Evolutionary conservation across 37 sponge, comb jelly and placozoan species (phyloP).

Genomic region (Lycopodina hypogea): DNA sequence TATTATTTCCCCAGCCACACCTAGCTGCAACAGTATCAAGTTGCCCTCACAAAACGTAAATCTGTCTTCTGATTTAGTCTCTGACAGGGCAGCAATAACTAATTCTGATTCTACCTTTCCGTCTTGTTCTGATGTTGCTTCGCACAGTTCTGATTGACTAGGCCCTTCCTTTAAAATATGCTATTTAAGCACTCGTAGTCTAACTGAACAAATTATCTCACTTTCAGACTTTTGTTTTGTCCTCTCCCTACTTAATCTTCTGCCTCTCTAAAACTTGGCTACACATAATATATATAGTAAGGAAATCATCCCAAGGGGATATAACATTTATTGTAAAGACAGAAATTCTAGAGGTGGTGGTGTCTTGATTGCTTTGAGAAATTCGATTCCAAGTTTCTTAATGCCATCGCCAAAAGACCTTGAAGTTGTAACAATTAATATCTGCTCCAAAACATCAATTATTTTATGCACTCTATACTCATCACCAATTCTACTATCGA

Average conservation of each 20-base stretch:
- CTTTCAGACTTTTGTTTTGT: background rate
- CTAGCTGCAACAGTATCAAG: too few relatives aligned
- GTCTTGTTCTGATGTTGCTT: background rate
- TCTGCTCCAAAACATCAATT: background rate
- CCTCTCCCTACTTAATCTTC: background rate
- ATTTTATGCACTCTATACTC: background rate
- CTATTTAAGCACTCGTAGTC: background rate
- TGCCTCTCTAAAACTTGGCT: slow-evolving; percentile 16
- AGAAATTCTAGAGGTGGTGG: background rate
- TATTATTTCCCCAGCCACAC: background rate
- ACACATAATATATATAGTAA: background rate
- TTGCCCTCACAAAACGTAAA: background rate
- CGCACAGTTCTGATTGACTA: background rate
- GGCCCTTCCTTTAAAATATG: background rate
- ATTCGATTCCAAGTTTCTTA: background rate
- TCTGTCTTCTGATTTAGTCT: background rate
- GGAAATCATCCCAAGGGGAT: background rate
- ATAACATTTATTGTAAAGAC: slow-evolving; percentile 7
- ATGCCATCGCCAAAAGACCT: background rate
- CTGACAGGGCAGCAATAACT: background rate
- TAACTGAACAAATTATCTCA: background rate
- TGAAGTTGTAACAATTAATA: slow-evolving; percentile 4
- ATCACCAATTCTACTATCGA: background rate
- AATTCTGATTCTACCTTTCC: background rate
- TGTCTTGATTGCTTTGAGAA: slow-evolving; percentile 9